A percentile compares a stretch with the other conserved stretches of the same genome.
These are phyloP conservation scores for Carassius auratus DNA, from an alignment of 2,113 vertebrate species.

Conservation along the genomic window DNA sequence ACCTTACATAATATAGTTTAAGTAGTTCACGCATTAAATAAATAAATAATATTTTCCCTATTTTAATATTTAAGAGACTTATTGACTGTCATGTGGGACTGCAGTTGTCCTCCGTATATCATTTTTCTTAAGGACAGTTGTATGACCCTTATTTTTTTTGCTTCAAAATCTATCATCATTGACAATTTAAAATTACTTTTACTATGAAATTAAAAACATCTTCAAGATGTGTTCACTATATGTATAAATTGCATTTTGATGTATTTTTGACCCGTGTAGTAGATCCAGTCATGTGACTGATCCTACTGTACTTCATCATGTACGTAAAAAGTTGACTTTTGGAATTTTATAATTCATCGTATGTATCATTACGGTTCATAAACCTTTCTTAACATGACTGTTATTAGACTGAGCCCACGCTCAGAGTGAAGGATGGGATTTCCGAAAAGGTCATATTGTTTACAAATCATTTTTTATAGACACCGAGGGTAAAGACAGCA, in stretches of 20 bases:
- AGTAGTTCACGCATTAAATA: no score
- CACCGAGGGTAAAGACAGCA: constrained; percentile 40
- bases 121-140: neutral
- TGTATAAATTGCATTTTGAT: neutral
- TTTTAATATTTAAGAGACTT: no score
- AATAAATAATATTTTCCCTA: no score
- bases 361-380: constrained; percentile 44
- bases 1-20: no score
- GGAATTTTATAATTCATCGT: constrained; percentile 15
- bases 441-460: constrained; percentile 57
- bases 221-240: neutral
- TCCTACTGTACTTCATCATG: neutral
- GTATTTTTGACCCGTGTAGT: neutral
- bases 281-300: neutral
- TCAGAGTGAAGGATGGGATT: constrained; percentile 56
- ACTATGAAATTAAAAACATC: neutral
- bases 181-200: neutral
- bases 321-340: neutral
- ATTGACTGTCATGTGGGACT: no score
- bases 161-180: neutral
- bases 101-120: no score
- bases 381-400: constrained; percentile 48
- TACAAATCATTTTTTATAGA: constrained; percentile 57
- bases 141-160: neutral
- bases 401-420: constrained; percentile 28